Evolutionary conservation across 2,113 vertebrate species (phyloP), one percentile per base, ranked within the genome.

Genomic region (Arothron firmamentum): DNA sequence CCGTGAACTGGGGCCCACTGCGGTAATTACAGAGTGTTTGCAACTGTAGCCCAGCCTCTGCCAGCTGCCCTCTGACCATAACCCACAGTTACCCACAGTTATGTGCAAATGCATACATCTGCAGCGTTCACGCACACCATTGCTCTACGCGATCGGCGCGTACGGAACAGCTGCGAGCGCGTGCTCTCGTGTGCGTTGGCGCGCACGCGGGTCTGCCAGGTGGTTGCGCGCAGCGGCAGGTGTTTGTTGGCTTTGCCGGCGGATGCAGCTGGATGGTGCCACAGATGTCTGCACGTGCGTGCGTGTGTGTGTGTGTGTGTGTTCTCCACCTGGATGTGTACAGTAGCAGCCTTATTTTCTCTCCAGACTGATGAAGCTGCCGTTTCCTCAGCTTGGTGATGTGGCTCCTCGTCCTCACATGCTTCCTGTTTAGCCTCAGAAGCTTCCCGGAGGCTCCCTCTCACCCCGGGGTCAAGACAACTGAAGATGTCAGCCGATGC

Each of bases 231-330:
- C 70, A 68, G 65, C 75, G 70, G 75, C 86, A 86, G 82, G 87
- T 87, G 88, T 81, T 85, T 75, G 74, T 72, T 75, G 5, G 45
- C 45, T 1, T 17, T 63, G 45, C 75, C 69, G 72, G 73, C 70
- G 67, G 82, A 79, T 70, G 75, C 83, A 87, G 88, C 83, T 87
- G 80, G 72, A 80, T 74, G 69, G 69, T 80, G 67, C 67, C 75
- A 81, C 87, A 85, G 87, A 77, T 87, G 53, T 25, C 62, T 70
- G 58, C 23, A 38, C n/a, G 28, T 48, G 56, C 31, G 49, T 51
- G 59, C 19, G 53, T 25, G 21, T 45, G 45, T 43, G 45, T 43
- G 58, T 34, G 28, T 13, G 64, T 20, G 28, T 64, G 75, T 65
- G 62, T 52, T 69, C 56, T 72, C 67, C 82, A 85, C 77, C 86